Base-by-base conservation (phyloP, 2,888 invertebrate species). In the Cantharis rustica region DNA sequence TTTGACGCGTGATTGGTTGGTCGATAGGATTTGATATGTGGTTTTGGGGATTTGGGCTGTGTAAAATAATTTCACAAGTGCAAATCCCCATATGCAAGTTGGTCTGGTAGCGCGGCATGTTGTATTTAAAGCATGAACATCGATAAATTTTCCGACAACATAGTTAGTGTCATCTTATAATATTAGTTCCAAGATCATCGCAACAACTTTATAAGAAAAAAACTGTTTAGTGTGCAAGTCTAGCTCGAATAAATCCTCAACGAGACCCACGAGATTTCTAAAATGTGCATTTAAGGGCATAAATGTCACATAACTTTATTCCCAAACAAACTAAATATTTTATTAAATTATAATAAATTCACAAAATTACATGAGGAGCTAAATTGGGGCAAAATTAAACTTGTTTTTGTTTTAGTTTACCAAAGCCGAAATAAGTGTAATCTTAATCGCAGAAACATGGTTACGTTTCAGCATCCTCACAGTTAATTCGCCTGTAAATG, bases 131-230 rank as follows among this genome's bases (percentile, higher is more conserved):
- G 76, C 76, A 76, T 73, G 76, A 73, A 73, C 73, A 16, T 63
- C 63, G 70, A 71, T 76, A 76, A 76, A 76, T 76, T 76, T 31
- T 71, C 66, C 71, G 23, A 73, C 73, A 73, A 73, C 73, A 76
- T 76, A 76, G 76, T 76, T 76, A 76, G 71, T 73, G 76, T 76
- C 76, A 73, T 73, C 73, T 76, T 73, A 76, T 71, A 76, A 76
- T 76, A 76, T 73, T 76, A 76, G 73, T 76, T 76, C 76, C 73
- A 74, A 76, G 76, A 76, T 76, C 76, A 76, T 76, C 73, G 76
- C 76, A 68, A 69, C 61, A 70, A 76, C 63, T 66, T 73, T 76
- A 76, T 73, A 62, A 68, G 62, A 71, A 76, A 76, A 76, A 76
- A 76, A 74, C 76, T 76, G 76, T 76, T 76, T 76, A 76, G 76